Percentiles rank a stretch among this genome's conserved stretches.
Evolutionary conservation across 1,140 invertebrate genomes (phyloP).

Genomic region (Andricus grossulariae): DNA sequence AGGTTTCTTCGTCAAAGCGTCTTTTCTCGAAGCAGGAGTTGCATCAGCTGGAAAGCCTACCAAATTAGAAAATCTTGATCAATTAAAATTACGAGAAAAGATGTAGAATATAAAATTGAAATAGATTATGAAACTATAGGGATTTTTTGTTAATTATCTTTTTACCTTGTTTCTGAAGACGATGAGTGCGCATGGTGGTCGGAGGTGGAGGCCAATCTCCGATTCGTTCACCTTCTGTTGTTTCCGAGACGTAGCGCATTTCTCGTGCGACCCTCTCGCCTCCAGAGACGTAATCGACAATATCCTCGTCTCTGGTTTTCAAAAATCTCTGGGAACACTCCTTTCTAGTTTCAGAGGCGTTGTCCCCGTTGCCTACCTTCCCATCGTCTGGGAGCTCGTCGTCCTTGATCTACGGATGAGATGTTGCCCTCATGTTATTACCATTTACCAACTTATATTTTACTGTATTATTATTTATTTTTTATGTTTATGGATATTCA

Average conservation of each 20-base stretch:
- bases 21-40: conserved; percentile 82
- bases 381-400: conserved; percentile 83
- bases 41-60: conserved; percentile 47
- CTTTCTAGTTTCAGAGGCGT: conserved; percentile 74
- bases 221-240: conserved; percentile 80
- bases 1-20: conserved; percentile 86
- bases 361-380: conserved; percentile 70
- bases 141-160: conserved; percentile 19
- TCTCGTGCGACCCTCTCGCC: conserved; percentile 85
- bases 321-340: conserved; percentile 77
- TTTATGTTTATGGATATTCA: background rate
- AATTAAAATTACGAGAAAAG: background rate
- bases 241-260: conserved; percentile 86
- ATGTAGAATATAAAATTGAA: background rate
- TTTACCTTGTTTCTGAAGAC: conserved; percentile 58
- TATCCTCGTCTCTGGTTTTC: conserved; percentile 79
- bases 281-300: conserved; percentile 86
- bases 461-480: background rate
- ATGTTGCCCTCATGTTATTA: background rate
- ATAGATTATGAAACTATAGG: background rate
- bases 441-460: background rate
- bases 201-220: conserved; percentile 68
- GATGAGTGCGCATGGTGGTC: conserved; percentile 59
- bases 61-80: background rate
- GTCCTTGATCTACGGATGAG: conserved; percentile 79